These are phyloP conservation scores for Troilus luridus DNA, from an alignment of 2,888 invertebrate species.

Conservation along the genomic window DNA sequence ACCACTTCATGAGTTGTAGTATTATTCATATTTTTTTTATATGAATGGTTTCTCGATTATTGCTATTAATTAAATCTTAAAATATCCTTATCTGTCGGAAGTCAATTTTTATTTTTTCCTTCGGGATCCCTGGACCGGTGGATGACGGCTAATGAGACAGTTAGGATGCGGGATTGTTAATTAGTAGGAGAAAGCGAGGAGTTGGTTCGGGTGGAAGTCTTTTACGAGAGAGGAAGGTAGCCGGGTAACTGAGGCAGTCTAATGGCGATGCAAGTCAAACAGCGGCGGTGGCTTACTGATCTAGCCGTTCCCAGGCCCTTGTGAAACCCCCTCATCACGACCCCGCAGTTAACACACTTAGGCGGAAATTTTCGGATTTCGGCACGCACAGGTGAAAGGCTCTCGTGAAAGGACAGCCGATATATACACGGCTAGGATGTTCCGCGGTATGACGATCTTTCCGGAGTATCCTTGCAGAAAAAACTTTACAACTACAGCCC, in stretches of 20 bases:
- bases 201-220: not conserved
- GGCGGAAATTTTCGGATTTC: slow-evolving; percentile 52
- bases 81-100: not conserved
- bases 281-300: slow-evolving; percentile 50
- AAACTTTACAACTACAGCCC: too few relatives aligned
- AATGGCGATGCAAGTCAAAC: slow-evolving; percentile 55
- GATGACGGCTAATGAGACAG: slow-evolving; percentile 32
- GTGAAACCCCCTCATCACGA: slow-evolving; percentile 55
- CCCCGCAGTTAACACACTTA: slow-evolving; percentile 57
- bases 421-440: not conserved
- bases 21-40: not conserved
- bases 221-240: slow-evolving; percentile 34
- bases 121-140: not conserved
- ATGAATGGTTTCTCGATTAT: not conserved
- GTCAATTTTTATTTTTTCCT: not conserved
- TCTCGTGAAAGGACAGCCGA: slow-evolving; percentile 26
- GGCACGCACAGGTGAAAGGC: slow-evolving; percentile 51
- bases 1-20: too few relatives aligned
- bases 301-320: slow-evolving; percentile 30
- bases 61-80: not conserved
- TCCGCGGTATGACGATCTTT: not conserved
- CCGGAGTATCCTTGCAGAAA: too few relatives aligned
- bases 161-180: slow-evolving; percentile 44
- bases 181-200: slow-evolving; percentile 42
- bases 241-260: slow-evolving; percentile 50